Conservation (phyloP, 2,113 vertebrate genomes). For the Proteles cristata region DNA sequence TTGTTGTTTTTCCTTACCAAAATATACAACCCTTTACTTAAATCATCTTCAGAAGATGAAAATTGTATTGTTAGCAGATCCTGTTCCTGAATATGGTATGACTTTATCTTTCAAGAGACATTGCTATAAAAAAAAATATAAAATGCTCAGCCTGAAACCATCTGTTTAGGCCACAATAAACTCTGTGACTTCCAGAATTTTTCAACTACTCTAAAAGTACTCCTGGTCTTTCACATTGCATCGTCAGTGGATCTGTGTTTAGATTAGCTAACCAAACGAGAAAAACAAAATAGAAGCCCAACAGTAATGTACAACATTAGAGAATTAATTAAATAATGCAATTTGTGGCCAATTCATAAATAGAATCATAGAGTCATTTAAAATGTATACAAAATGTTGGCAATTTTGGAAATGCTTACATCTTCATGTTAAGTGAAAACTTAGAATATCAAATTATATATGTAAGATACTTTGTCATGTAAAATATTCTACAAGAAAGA, state of each 20-base stretch:
- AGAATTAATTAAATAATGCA: background rate
- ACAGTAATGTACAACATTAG: background rate
- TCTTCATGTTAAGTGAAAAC: background rate
- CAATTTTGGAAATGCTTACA: background rate
- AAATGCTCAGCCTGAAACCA: background rate
- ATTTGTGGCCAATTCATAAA: background rate
- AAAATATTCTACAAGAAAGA: background rate
- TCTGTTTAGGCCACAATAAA: background rate
- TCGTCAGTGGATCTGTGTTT: background rate
- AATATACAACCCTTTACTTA: background rate
- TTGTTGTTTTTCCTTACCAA: background rate
- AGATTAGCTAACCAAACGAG: background rate
- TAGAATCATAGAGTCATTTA: background rate
- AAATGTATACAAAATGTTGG: background rate
- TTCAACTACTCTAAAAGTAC: background rate
- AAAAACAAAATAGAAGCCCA: background rate
- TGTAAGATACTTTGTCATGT: background rate
- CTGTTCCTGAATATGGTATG: background rate
- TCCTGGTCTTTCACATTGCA: background rate
- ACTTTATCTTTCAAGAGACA: background rate
- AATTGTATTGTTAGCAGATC: background rate
- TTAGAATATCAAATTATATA: background rate
- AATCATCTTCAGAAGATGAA: background rate
- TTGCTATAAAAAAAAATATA: background rate
- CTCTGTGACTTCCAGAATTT: background rate